phyloP scores from a whole-genome alignment of 1,140 invertebrate genomes.

The Gryon sp. region DNA sequence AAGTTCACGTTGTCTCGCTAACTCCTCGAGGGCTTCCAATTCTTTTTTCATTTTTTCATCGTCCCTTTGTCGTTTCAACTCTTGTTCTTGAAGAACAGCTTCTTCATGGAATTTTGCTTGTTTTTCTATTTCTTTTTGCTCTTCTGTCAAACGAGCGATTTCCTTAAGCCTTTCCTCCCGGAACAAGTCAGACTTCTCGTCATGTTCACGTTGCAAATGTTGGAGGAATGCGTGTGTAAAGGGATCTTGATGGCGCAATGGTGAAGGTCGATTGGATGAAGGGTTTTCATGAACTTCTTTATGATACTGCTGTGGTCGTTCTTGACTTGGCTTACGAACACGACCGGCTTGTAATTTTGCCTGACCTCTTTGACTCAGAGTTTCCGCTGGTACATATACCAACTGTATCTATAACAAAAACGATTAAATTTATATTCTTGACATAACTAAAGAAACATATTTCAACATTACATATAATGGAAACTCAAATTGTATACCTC shows the following conservation, averaged over 20 bases:
- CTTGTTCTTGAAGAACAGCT: conserved; percentile 68
- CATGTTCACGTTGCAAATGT: conserved; percentile 76
- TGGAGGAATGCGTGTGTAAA: conserved; percentile 76
- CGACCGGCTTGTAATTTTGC: conserved; percentile 67
- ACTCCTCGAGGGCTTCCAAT: conserved; percentile 70
- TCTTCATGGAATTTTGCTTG: conserved; percentile 71
- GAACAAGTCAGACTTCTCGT: conserved; percentile 70
- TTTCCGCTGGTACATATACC: conserved; percentile 89
- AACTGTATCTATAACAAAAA: conserved; percentile 83
- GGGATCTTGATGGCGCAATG: conserved; percentile 68
- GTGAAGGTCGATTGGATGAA: conserved; percentile 48
- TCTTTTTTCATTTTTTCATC: conserved; percentile 73
- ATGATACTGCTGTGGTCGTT: conserved; percentile 74
- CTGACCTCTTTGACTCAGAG: conserved; percentile 82
- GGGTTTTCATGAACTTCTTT: conserved; percentile 67
- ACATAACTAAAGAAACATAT: not conserved
- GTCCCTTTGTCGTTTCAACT: conserved; percentile 70
- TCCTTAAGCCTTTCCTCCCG: conserved; percentile 71
- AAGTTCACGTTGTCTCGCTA: conserved; percentile 69
- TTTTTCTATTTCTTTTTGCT: conserved; percentile 72
- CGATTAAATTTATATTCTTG: not conserved
- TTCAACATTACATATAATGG: not conserved
- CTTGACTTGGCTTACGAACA: conserved; percentile 65
- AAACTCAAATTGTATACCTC: conserved; percentile 60
- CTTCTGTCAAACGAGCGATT: conserved; percentile 68